Percentiles rank a stretch among this genome's conserved stretches.
Conservation (phyloP, 2,113 vertebrate species). For the Cacatua alba region DNA sequence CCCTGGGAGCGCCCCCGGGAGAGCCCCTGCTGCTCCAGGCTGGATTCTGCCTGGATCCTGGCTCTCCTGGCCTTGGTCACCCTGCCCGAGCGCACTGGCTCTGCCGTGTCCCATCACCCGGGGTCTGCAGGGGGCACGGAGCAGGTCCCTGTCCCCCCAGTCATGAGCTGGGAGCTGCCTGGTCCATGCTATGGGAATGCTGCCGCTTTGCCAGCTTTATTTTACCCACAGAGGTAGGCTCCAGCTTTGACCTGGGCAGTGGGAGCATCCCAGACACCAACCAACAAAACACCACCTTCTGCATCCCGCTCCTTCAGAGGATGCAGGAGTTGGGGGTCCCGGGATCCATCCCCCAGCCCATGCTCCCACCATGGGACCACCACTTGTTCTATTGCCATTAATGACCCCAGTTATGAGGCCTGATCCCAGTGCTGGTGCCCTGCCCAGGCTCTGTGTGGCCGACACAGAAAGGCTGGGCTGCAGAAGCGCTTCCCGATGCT, state of each 20-base stretch:
- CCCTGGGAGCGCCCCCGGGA: neutral
- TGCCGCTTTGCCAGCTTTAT: neutral
- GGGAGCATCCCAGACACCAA: accelerated
- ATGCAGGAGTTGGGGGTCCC: accelerated
- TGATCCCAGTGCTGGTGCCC: accelerated
- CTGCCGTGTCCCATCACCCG: neutral
- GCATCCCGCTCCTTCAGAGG: accelerated
- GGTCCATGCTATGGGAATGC: accelerated
- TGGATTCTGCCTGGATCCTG: neutral
- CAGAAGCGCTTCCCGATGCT: accelerated
- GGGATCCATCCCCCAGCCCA: neutral
- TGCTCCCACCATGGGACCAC: no score
- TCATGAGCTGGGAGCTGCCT: neutral
- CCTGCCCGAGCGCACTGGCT: neutral
- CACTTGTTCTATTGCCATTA: accelerated
- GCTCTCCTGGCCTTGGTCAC: neutral
- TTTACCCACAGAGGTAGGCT: accelerated
- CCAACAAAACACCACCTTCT: accelerated
- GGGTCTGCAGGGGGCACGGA: accelerated
- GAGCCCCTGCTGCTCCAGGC: neutral
- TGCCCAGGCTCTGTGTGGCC: accelerated
- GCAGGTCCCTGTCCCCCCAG: neutral
- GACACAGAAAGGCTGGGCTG: accelerated
- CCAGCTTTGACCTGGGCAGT: accelerated
- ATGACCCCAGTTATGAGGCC: neutral